Percentiles rank a stretch among this genome's conserved stretches.
phyloP scores from a whole-genome alignment of 2,797 vertebrate species.

The Psittacula echo region DNA sequence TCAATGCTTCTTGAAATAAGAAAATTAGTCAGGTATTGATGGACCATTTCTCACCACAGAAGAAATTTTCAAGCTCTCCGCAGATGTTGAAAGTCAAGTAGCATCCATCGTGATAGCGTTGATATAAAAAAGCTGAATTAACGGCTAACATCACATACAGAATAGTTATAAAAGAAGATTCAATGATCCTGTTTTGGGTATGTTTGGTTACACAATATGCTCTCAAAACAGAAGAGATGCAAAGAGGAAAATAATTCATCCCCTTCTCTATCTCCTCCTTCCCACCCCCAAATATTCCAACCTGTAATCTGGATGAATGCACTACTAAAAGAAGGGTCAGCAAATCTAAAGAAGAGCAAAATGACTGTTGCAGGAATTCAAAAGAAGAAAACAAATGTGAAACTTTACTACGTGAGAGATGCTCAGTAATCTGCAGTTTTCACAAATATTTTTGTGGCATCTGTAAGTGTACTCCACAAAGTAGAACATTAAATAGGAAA shows the following conservation, averaged over 20 bases:
- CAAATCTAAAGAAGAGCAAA: neutral
- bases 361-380: neutral
- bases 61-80: neutral
- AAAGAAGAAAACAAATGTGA: neutral
- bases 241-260: neutral
- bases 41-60: neutral
- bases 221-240: neutral
- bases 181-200: neutral
- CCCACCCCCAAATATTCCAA: neutral
- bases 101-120: neutral
- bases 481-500: neutral
- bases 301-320: neutral
- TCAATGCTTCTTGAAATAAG: neutral
- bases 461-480: neutral
- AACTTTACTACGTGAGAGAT: neutral
- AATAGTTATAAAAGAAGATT: neutral
- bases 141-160: neutral
- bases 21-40: neutral
- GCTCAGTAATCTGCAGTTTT: neutral
- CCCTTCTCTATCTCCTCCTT: neutral
- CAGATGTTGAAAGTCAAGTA: neutral
- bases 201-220: neutral
- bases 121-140: neutral
- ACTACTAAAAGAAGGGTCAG: neutral
- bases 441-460: neutral